Conservation (phyloP, 2,888 invertebrate genomes). For the Sesamia inferens region DNA sequence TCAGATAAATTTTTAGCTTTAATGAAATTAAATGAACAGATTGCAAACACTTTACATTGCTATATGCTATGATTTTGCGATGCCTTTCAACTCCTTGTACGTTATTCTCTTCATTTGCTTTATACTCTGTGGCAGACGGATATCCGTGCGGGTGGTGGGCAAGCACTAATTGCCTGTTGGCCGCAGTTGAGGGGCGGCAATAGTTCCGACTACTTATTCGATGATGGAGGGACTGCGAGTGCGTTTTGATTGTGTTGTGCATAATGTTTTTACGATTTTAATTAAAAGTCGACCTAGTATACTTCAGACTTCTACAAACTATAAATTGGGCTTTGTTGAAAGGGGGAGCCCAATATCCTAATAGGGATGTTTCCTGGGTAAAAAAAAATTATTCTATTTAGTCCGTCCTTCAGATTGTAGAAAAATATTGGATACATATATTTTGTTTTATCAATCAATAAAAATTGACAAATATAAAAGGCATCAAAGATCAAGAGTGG, state of each 20-base stretch:
- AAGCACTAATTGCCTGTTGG: slow-evolving; percentile 78
- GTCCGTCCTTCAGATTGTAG: too few relatives aligned
- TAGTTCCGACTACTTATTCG: slow-evolving; percentile 73
- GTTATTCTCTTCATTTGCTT: slow-evolving; percentile 22
- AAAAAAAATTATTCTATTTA: too few relatives aligned
- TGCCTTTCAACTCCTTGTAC: neutral
- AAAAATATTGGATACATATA: too few relatives aligned
- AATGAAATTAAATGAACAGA: neutral
- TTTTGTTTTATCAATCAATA: too few relatives aligned
- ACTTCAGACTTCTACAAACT: too few relatives aligned
- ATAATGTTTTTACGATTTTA: slow-evolving; percentile 32
- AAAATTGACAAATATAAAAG: too few relatives aligned
- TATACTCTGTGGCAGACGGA: slow-evolving; percentile 68
- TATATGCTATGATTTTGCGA: neutral
- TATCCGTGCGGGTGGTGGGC: slow-evolving; percentile 75
- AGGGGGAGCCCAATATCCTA: too few relatives aligned
- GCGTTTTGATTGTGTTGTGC: slow-evolving; percentile 57
- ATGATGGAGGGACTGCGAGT: slow-evolving; percentile 57
- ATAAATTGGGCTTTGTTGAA: too few relatives aligned
- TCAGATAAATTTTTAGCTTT: neutral
- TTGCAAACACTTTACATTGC: neutral
- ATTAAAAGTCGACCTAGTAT: slow-evolving; percentile 15
- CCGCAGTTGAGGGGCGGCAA: slow-evolving; percentile 71
- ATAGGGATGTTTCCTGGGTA: too few relatives aligned
- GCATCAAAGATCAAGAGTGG: too few relatives aligned